Conservation (phyloP, 1,140 invertebrate genomes). For the Thaumetopoea pityocampa region DNA sequence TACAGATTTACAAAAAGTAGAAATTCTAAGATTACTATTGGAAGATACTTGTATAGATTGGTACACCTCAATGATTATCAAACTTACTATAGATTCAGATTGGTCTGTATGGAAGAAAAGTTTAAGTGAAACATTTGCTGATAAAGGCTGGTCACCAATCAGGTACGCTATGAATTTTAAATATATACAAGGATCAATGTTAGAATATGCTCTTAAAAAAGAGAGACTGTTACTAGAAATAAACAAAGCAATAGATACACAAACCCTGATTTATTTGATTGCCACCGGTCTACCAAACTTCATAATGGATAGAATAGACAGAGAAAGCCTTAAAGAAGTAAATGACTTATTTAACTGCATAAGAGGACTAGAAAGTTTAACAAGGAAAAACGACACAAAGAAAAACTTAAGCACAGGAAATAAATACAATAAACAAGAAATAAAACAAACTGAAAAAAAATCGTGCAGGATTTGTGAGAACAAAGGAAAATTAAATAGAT, state of each 20-base stretch:
- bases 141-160: constrained; percentile 29
- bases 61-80: constrained; percentile 41
- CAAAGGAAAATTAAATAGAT: constrained; percentile 27
- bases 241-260: constrained; percentile 27
- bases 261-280: constrained; percentile 34
- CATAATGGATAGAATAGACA: constrained; percentile 37
- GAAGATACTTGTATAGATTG: constrained; percentile 39
- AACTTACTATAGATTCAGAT: constrained; percentile 28
- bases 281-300: constrained; percentile 36
- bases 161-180: constrained; percentile 33
- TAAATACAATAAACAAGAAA: constrained; percentile 24
- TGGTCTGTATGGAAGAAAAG: constrained; percentile 40
- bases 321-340: constrained; percentile 26
- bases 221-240: constrained; percentile 31
- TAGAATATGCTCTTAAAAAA: constrained; percentile 38
- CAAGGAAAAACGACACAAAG: constrained; percentile 19
- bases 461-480: constrained; percentile 35
- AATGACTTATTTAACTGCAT: constrained; percentile 30
- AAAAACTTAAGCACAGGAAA: constrained; percentile 14
- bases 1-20: constrained; percentile 29
- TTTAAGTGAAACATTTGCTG: constrained; percentile 38
- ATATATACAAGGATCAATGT: constrained; percentile 30
- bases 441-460: constrained; percentile 23
- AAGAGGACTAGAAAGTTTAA: constrained; percentile 31
- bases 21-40: constrained; percentile 33